Conservation (phyloP, 2,888 invertebrate species). For the Tribolium freemani region DNA sequence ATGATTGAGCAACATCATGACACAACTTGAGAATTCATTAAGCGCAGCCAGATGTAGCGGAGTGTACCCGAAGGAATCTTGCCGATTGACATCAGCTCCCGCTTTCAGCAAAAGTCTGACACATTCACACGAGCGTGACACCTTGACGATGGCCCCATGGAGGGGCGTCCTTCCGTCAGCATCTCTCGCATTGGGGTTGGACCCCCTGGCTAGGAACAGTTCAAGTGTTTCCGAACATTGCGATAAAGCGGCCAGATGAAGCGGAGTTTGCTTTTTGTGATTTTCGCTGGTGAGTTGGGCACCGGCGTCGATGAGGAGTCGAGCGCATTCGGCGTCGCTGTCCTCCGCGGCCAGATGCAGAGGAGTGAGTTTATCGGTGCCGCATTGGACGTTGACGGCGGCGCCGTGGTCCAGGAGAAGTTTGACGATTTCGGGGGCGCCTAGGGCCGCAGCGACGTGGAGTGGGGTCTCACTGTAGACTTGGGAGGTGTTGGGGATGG, state of each 20-base stretch:
- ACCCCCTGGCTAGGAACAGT: slow-evolving; percentile 74
- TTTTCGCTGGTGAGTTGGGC: slow-evolving; percentile 84
- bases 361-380: slow-evolving; percentile 81
- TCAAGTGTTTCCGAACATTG: slow-evolving; percentile 86
- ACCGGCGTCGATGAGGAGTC: slow-evolving; percentile 79
- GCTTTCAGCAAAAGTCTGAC: slow-evolving; percentile 76
- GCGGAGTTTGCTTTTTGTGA: slow-evolving; percentile 83
- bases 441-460: slow-evolving; percentile 84
- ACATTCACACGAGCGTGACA: slow-evolving; percentile 80
- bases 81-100: slow-evolving; percentile 81
- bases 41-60: slow-evolving; percentile 87
- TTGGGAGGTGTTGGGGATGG: slow-evolving; percentile 87
- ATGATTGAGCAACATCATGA: slow-evolving; percentile 79
- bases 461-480: slow-evolving; percentile 88
- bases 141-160: slow-evolving; percentile 85
- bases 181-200: slow-evolving; percentile 73
- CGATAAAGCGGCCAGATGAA: slow-evolving; percentile 87
- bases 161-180: slow-evolving; percentile 83
- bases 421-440: slow-evolving; percentile 78
- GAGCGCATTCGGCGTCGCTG: slow-evolving; percentile 84
- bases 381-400: slow-evolving; percentile 81
- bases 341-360: slow-evolving; percentile 91
- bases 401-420: slow-evolving; percentile 84
- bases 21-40: slow-evolving; percentile 85
- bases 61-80: slow-evolving; percentile 88